Evolutionary conservation across 2,113 vertebrate genomes (phyloP), one percentile per base, ranked within the genome.

Genomic region (Erythrocercus mccallii): DNA sequence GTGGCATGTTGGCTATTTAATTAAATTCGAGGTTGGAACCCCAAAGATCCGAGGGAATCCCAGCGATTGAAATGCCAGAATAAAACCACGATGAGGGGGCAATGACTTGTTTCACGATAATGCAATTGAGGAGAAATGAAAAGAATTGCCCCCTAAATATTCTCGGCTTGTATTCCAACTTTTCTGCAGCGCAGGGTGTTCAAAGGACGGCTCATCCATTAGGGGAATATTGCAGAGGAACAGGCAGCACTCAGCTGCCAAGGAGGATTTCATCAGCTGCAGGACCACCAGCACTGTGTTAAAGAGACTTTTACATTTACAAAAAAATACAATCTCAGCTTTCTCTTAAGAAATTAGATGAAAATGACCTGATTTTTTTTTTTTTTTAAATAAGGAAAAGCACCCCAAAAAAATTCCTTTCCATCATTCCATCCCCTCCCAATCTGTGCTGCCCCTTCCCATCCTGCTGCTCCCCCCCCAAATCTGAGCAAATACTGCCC

Each of bases 401-500:
- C 31, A 22, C 27, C 27, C 33, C 37, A 51, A 76, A 35, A 33
- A 28, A 66, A 40, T 40, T 40, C n/a, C n/a, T 68, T 44, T 35
- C 74, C 11, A 12, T 33, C 19, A 3, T 45, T 86, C 31, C 4
- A 0, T 31, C 15, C 66, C 78, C 66, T 37, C 30, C 77, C 64
- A 17, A 7, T 48, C 85, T 10, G 0, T 16, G 15, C 38, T 44
- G 51, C 15, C 66, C 56, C 44, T 60, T 51, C 24, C 51, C 79
- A 42, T 18, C 58, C 50, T 53, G 10, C 56, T 21, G 31, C 76
- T 64, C 27, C 50, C 90, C 58, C 38, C 90, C 62, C 33, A 88
- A 94, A 96, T 98, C 98, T 99, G 98, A 98, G 98, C 98, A 99
- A 99, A 99, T 98, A 99, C 98, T 99, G 99, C 99, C 99, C 98